Conservation (phyloP, 2,888 invertebrate genomes). For the Lagria hirta region DNA sequence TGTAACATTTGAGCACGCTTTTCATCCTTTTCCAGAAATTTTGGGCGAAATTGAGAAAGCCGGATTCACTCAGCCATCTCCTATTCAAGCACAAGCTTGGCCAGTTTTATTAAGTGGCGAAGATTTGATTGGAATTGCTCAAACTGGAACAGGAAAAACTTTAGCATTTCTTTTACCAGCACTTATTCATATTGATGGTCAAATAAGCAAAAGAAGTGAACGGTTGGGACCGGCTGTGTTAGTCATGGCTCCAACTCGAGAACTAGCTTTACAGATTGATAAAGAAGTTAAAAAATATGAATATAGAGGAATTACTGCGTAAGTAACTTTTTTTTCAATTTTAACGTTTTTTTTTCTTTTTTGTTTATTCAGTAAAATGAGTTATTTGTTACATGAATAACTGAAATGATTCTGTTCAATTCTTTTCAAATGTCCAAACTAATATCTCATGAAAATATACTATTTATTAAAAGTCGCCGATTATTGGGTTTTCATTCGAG, state of each 20-base stretch:
- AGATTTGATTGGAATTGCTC: conserved; percentile 96
- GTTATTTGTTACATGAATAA: too few species aligned
- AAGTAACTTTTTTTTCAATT: too few species aligned
- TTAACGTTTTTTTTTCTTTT: too few species aligned
- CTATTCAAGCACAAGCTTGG: conserved; percentile 94
- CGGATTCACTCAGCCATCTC: conserved; percentile 80
- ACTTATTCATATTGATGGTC: conserved; percentile 88
- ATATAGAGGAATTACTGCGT: conserved; percentile 85
- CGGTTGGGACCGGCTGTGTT: conserved; percentile 83
- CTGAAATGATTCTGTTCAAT: too few species aligned
- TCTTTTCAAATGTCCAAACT: too few species aligned
- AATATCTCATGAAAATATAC: too few species aligned
- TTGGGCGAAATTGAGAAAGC: conserved; percentile 77
- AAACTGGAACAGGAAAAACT: conserved; percentile 93
- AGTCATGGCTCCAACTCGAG: conserved; percentile 89
- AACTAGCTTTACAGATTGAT: conserved; percentile 90
- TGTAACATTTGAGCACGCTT: conserved; percentile 79
- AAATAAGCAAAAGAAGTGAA: conserved; percentile 69
- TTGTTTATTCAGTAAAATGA: too few species aligned
- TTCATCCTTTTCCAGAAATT: conserved; percentile 79
- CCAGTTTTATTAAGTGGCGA: conserved; percentile 87
- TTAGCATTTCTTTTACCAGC: conserved; percentile 91
- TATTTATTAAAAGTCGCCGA: too few species aligned
- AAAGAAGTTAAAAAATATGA: conserved; percentile 87
- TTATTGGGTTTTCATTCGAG: too few species aligned